phyloP scores from a whole-genome alignment of 2,113 vertebrate species.

The Todiramphus chloris region DNA sequence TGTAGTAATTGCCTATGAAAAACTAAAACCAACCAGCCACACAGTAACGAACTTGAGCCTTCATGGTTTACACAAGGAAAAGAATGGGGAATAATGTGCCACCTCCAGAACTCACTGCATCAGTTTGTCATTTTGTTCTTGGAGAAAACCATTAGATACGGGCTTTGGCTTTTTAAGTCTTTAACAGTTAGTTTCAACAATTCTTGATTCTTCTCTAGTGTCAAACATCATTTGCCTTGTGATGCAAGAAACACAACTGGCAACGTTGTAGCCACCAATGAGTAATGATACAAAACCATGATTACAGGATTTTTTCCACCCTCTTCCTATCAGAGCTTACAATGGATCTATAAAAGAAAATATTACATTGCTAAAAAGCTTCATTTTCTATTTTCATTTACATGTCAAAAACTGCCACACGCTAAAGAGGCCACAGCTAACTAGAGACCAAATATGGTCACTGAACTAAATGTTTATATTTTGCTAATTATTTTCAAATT shows the following conservation, averaged over 20 bases:
- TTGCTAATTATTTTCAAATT: constrained; percentile 55
- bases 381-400: neutral
- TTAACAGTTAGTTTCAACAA: neutral
- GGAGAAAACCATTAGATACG: neutral
- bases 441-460: constrained; percentile 18
- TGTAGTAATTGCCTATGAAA: neutral
- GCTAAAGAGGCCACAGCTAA: neutral
- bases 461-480: constrained; percentile 25
- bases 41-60: neutral
- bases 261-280: neutral
- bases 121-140: neutral
- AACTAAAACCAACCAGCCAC: neutral
- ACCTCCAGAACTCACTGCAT: neutral
- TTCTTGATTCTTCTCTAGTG: neutral
- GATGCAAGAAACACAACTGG: neutral
- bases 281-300: fast-evolving
- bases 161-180: neutral
- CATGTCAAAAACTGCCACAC: neutral
- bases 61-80: neutral
- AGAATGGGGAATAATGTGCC: neutral
- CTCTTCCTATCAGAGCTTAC: neutral
- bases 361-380: neutral
- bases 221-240: neutral
- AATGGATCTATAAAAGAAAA: neutral
- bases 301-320: neutral